Conservation (phyloP, 2,113 vertebrate species). For the human (Homo sapiens) region DNA sequence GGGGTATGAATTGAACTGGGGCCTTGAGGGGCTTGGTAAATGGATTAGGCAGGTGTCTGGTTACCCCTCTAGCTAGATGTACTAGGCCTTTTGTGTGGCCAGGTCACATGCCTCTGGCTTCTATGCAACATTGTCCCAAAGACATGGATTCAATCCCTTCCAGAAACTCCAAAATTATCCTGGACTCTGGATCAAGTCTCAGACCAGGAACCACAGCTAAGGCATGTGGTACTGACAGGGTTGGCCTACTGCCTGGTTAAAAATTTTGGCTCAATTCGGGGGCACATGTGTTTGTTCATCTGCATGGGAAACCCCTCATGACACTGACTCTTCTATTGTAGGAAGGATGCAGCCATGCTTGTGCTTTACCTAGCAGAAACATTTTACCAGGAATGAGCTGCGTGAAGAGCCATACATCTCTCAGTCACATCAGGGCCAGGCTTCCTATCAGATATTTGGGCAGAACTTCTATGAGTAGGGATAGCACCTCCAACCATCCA, state of each 20-base stretch:
- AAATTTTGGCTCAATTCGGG: not conserved
- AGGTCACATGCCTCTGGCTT: not conserved
- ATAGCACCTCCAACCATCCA: not conserved
- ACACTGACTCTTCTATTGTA: not conserved
- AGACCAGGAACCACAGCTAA: slow-evolving; percentile 17
- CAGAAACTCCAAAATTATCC: slow-evolving; percentile 31
- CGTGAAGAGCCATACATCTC: not conserved
- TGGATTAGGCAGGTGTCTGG: not conserved
- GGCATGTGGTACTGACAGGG: not conserved
- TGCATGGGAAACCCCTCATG: not conserved
- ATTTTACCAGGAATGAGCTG: not conserved
- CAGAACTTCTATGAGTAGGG: not conserved
- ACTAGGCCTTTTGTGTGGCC: not conserved
- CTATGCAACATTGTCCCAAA: not conserved
- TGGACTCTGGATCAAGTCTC: not conserved
- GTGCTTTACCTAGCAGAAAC: slow-evolving; percentile 20
- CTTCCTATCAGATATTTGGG: not conserved
- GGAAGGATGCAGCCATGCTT: not conserved
- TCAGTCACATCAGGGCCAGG: not conserved
- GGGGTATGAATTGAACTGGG: not conserved
- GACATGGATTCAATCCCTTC: not conserved
- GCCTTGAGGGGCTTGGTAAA: not conserved
- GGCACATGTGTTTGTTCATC: not conserved
- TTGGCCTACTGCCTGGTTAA: not conserved
- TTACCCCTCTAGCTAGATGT: slow-evolving; percentile 20